Conservation (phyloP, 2,888 invertebrate genomes). For the Tenthredo scrophulariae region DNA sequence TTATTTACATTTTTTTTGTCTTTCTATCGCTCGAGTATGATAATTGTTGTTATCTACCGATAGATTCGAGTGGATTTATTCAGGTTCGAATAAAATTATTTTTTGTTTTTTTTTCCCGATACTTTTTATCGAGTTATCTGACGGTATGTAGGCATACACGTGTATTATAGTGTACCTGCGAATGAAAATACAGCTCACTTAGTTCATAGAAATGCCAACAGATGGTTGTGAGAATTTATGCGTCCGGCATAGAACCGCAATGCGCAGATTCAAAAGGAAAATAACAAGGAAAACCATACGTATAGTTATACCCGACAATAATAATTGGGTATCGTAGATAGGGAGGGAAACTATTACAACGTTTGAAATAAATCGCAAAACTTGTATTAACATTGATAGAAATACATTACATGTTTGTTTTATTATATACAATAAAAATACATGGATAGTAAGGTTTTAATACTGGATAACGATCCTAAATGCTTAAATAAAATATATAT, state of each 20-base stretch:
- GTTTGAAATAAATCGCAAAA: background rate
- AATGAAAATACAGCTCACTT: background rate
- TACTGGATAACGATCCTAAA: too few species aligned
- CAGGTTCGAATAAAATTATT: background rate
- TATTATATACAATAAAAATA: background rate
- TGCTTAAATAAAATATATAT: too few species aligned
- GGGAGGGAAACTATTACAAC: background rate
- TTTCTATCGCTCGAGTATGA: background rate
- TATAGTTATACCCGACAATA: conserved; percentile 55
- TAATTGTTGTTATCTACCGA: background rate
- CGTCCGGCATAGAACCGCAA: conserved; percentile 58
- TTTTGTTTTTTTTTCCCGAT: background rate
- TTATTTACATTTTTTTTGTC: background rate
- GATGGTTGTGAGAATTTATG: conserved; percentile 56
- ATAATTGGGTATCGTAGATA: conserved; percentile 28
- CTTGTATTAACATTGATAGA: background rate
- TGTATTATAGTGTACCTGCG: background rate
- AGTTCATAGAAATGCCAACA: conserved; percentile 47
- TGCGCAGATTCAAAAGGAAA: conserved; percentile 57
- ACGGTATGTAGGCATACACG: background rate
- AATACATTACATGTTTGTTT: background rate
- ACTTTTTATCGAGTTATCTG: background rate
- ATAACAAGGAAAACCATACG: conserved; percentile 51
- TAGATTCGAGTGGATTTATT: background rate
- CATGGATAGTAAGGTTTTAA: background rate